These are phyloP conservation scores for Siderastrea radians DNA, from an alignment of 92 coral and sea anemone genomes.

Conservation along the genomic window DNA sequence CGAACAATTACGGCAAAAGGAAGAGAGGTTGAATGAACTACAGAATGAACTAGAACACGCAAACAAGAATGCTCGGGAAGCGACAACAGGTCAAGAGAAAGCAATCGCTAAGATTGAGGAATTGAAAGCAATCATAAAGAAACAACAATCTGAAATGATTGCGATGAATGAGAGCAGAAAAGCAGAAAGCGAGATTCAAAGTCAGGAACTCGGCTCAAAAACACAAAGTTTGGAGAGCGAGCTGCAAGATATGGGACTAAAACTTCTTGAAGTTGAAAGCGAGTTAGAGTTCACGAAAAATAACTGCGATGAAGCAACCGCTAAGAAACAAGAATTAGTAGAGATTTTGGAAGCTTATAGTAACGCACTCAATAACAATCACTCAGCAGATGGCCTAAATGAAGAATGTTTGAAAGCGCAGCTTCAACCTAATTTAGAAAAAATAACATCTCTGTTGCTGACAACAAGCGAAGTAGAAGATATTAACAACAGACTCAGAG, in stretches of 20 bases:
- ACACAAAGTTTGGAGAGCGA: conserved; percentile 12
- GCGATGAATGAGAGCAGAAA: conserved; percentile 28
- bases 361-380: not conserved
- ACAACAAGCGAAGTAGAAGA: conserved; percentile 12
- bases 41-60: conserved; percentile 34
- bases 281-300: conserved; percentile 31
- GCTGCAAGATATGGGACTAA: conserved; percentile 15
- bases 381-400: not conserved
- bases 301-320: conserved; percentile 11
- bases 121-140: conserved; percentile 44
- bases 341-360: conserved; percentile 5
- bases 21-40: conserved; percentile 33
- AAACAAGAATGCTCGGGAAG: not conserved
- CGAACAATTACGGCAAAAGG: conserved; percentile 12
- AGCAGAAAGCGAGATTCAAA: not conserved
- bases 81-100: not conserved
- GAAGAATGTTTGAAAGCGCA: not conserved
- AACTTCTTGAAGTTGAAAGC: conserved; percentile 18
- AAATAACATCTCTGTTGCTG: not conserved
- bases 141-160: conserved; percentile 64
- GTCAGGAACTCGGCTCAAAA: not conserved
- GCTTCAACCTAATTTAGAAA: not conserved
- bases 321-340: conserved; percentile 9
- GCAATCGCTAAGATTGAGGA: conserved; percentile 29
- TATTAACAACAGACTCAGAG: not conserved